A percentile compares a stretch with the other conserved stretches of the same genome.
Conservation (phyloP, 1,140 invertebrate species). For the Apis laboriosa region DNA sequence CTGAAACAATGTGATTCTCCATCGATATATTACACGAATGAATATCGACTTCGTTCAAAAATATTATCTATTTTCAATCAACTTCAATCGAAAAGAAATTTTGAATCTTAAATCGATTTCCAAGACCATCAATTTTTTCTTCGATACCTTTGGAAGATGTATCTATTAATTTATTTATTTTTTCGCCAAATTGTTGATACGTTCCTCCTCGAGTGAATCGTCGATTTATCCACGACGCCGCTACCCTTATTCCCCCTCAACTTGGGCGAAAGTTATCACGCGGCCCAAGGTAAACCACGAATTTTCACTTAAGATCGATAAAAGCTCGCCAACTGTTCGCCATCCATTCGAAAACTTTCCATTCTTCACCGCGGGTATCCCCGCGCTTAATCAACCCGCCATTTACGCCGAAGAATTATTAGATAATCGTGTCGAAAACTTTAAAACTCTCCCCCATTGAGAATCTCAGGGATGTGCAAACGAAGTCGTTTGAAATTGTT, state of each 20-base stretch:
- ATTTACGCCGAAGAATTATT: conserved; percentile 12
- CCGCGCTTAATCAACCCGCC: neutral
- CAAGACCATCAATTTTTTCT: too few relatives aligned
- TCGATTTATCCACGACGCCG: conserved; percentile 1
- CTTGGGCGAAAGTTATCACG: conserved; percentile 19
- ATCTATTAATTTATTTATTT: neutral
- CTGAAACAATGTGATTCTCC: too few relatives aligned
- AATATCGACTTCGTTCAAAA: too few relatives aligned
- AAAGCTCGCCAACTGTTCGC: neutral
- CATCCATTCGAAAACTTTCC: conserved; percentile 12
- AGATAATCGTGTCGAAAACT: neutral
- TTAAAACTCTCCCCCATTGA: too few relatives aligned
- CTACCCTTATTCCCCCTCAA: conserved; percentile 14
- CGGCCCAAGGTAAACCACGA: conserved; percentile 26
- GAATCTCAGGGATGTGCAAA: neutral
- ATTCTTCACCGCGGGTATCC: neutral
- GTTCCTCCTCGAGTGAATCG: neutral
- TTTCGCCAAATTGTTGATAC: neutral
- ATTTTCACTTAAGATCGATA: conserved; percentile 37
- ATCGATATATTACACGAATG: too few relatives aligned
- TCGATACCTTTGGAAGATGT: too few relatives aligned
- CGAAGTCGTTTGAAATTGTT: neutral
- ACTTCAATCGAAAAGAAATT: too few relatives aligned
- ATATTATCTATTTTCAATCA: too few relatives aligned
- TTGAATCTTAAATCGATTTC: too few relatives aligned